phyloP scores from a whole-genome alignment of 2,113 vertebrate genomes.

The Stegastes partitus region DNA sequence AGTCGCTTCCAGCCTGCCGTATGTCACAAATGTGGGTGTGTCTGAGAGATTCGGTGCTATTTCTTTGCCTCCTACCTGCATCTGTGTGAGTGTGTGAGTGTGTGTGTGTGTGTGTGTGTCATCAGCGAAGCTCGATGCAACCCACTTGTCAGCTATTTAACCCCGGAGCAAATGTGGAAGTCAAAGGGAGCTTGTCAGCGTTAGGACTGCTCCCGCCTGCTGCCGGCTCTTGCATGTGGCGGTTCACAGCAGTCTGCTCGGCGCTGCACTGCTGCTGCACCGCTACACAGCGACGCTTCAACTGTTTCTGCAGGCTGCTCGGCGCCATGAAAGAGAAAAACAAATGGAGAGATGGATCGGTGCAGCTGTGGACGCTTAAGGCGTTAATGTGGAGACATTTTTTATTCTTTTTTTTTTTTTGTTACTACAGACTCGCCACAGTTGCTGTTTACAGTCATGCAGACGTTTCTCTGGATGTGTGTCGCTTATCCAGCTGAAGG shows the following conservation, averaged over 20 bases:
- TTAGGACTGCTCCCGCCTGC: slow-evolving; percentile 17
- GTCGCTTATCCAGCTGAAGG: too few species aligned
- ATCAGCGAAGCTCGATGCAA: slow-evolving; percentile 12
- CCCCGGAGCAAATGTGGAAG: slow-evolving; percentile 39
- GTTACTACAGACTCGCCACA: neutral
- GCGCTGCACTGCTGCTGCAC: neutral
- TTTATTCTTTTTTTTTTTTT: too few species aligned
- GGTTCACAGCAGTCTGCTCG: slow-evolving; percentile 7
- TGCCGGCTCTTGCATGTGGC: slow-evolving; percentile 12
- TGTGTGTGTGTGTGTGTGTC: slow-evolving; percentile 18
- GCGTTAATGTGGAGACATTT: neutral
- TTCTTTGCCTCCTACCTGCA: slow-evolving; percentile 7
- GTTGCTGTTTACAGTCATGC: neutral
- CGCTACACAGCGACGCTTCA: slow-evolving; percentile 19
- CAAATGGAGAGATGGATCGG: too few species aligned
- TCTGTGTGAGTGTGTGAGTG: neutral
- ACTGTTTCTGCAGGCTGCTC: slow-evolving; percentile 32
- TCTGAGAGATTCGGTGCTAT: neutral
- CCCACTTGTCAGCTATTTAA: slow-evolving; percentile 43
- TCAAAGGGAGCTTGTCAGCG: slow-evolving; percentile 37
- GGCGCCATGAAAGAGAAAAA: neutral
- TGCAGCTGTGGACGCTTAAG: neutral
- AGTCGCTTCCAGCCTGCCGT: neutral
- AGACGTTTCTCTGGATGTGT: neutral
- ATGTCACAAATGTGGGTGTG: neutral